These are phyloP conservation scores for Xiphias gladius DNA, from an alignment of 2,113 vertebrate genomes.

Conservation along the genomic window DNA sequence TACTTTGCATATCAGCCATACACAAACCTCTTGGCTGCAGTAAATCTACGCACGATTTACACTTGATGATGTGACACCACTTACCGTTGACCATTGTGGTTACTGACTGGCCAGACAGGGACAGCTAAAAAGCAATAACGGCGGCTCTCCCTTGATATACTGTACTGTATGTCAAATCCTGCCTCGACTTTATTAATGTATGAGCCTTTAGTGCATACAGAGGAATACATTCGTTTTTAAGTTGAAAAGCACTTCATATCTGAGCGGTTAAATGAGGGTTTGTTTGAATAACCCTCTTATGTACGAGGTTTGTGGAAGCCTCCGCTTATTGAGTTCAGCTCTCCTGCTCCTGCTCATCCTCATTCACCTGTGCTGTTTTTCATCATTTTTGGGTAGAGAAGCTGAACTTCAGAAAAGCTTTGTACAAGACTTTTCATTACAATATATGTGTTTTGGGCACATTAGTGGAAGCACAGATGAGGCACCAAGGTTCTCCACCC, in stretches of 20 bases:
- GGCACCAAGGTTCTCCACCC: not conserved
- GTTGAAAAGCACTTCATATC: conserved; percentile 45
- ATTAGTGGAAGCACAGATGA: not conserved
- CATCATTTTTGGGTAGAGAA: not conserved
- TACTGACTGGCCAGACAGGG: conserved; percentile 33
- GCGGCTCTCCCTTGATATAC: conserved; percentile 54
- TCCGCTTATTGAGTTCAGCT: not conserved
- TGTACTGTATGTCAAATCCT: conserved; percentile 64
- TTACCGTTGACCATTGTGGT: conserved; percentile 2
- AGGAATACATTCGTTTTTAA: conserved; percentile 13
- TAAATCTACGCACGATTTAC: not conserved
- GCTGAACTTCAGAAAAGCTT: not conserved
- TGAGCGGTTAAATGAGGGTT: not conserved
- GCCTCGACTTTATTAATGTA: conserved; percentile 42
- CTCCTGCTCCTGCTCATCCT: conserved; percentile 5
- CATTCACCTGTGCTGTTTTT: not conserved
- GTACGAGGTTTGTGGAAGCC: conserved; percentile 8
- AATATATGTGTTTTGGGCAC: not conserved
- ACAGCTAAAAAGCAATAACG: conserved; percentile 58
- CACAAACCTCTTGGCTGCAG: conserved; percentile 38
- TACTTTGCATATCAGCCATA: conserved; percentile 49
- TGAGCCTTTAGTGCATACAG: conserved; percentile 39
- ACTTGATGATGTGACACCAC: conserved; percentile 22
- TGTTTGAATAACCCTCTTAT: not conserved
- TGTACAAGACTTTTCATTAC: not conserved